Base-by-base conservation (phyloP, 2,797 vertebrate species). In the Crenichthys baileyi region DNA sequence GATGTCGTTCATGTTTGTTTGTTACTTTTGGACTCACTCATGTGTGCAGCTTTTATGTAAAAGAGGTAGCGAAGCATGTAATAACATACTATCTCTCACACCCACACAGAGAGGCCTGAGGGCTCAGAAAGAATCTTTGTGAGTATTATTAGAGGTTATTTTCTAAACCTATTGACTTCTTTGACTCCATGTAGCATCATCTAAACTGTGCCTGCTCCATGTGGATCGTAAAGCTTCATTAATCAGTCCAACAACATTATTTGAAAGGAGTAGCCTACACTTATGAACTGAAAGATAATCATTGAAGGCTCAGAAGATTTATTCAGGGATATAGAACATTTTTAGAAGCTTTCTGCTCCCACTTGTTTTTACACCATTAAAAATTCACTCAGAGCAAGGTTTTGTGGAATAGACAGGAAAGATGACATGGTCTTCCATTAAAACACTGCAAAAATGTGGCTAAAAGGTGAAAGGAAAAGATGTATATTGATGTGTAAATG, bases 121-220 rank as follows among this genome's bases (percentile, higher is more conserved):
- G 85, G 83, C 80, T 88, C 75, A 70, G 67, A 61, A 88, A 12
- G 58, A 83, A 82, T 89, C 88, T 87, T 75, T 0, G 26, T 78
- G 70, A 83, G 67, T 83, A 80, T 77, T 81, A 93, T 92, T 83
- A 83, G 77, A 89, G 63, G 50, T 70, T 85, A 22, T 85, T 74
- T 36, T 26, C 82, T 75, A 79, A 91, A 77, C 63, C 68, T 79
- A 76, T 78, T 79, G 77, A 89, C 72, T 88, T 74, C 81, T 86
- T 90, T 72, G 83, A 83, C 89, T 89, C 82, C 82, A 90, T 89
- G 90, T 94, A 83, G 81, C 77, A 82, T 67, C 84, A 82, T 78
- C 80, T 87, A 80, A 88, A 87, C 76, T 86, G 86, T 87, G 82
- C 84, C 87, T 83, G 76, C 85, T 81, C 81, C 78, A 51, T 68